Conservation (phyloP, 2,888 invertebrate species). For the Folsomia manolachei region DNA sequence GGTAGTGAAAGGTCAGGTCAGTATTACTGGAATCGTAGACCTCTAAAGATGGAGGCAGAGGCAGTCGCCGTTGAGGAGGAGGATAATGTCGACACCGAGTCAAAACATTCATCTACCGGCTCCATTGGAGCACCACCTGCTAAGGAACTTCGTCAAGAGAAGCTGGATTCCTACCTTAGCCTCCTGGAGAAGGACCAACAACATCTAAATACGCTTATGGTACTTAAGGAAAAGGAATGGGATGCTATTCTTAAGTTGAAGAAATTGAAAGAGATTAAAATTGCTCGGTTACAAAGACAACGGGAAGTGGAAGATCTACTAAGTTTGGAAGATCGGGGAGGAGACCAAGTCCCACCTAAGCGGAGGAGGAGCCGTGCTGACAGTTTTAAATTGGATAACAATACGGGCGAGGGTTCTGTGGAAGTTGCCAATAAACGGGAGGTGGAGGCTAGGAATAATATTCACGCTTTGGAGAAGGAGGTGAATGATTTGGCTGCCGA, state of each 20-base stretch:
- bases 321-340: neutral
- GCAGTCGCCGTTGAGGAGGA: conserved; percentile 27
- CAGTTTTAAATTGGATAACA: no score
- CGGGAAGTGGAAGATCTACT: conserved; percentile 11
- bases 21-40: no score
- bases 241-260: conserved; percentile 77
- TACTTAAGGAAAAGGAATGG: conserved; percentile 76
- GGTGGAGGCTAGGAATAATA: conserved; percentile 13
- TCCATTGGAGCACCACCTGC: neutral
- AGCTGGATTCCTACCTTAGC: neutral
- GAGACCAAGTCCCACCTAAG: neutral
- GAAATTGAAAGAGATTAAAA: conserved; percentile 79
- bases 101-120: neutral
- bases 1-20: no score
- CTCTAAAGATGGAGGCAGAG: neutral
- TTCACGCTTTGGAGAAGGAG: conserved; percentile 33
- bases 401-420: neutral
- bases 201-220: conserved; percentile 26
- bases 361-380: neutral
- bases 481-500: conserved; percentile 20
- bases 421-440: neutral
- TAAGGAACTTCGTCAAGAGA: neutral
- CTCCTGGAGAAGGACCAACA: neutral
- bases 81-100: neutral
- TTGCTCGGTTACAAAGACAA: conserved; percentile 65